Base-by-base conservation (phyloP, 2,113 vertebrate species). In the Sylvicapra grimmia region DNA sequence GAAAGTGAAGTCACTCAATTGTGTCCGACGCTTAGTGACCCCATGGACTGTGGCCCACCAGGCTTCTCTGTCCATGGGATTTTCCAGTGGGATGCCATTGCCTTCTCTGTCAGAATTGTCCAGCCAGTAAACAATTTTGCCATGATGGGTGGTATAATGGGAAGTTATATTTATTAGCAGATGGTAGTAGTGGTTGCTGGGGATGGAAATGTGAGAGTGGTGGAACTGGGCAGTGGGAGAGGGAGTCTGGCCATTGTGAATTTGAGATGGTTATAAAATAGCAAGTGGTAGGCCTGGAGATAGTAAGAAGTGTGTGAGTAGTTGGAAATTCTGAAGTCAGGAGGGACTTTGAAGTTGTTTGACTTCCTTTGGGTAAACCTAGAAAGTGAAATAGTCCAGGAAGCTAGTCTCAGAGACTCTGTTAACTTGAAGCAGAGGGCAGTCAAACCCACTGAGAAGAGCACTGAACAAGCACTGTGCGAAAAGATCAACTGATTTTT, bases 1-100 rank as follows among this genome's bases (percentile, higher is more conserved):
- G 63, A n/a, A n/a, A 68, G 18, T n/a, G 65, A 68, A 36, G 65
- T 21, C 0, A 0, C 18, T 68, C 33, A n/a, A 16, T 36, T 0
- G 18, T 36, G 65, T 68, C 33, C 1, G 8, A 21, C 65, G n/a
- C 16, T 68, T 68, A 2, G 18, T 0, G 18, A 68, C 33, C 33
- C 65, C 65, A 68, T 68, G 65, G 65, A 68, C 65, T 2, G 18
- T n/a, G n/a, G 65, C 65, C 33, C 0, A 36, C 18, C n/a, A 72
- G n/a, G 65, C 65, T 21, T n/a, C n/a, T 72, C 18, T 0, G 4
- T 36, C 65, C 65, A 11, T 68, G n/a, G n/a, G 65, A 36, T 68
- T 68, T 36, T 68, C 65, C 65, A 72, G n/a, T 36, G 9, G 65
- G n/a, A 5, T 72, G n/a, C 65, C 65, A 36, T 72, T 36, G n/a